phyloP scores from a whole-genome alignment of 2,888 invertebrate species.

The Lomographa bimaculata region DNA sequence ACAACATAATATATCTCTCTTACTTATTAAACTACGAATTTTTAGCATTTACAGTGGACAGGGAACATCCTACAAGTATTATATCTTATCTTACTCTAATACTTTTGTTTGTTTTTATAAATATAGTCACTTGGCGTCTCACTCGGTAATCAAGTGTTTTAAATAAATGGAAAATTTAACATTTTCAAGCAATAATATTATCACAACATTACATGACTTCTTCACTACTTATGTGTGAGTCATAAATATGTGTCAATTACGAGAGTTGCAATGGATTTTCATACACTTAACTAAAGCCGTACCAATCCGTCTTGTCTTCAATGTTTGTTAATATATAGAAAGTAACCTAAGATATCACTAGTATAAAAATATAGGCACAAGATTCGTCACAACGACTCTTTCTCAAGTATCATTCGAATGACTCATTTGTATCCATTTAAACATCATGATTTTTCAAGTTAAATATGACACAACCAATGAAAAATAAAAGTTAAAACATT shows the following conservation, averaged over 20 bases:
- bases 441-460: too few species aligned
- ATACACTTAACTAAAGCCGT: too few species aligned
- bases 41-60: slow-evolving; percentile 42
- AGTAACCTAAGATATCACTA: too few species aligned
- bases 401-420: too few species aligned
- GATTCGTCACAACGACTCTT: too few species aligned
- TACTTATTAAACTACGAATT: slow-evolving; percentile 38
- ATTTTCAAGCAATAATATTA: slow-evolving; percentile 22
- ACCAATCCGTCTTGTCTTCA: too few species aligned
- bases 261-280: too few species aligned
- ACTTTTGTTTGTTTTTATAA: slow-evolving; percentile 31
- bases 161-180: slow-evolving; percentile 16
- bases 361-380: too few species aligned
- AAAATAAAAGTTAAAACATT: too few species aligned
- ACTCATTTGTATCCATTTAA: too few species aligned
- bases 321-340: too few species aligned
- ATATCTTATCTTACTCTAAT: slow-evolving; percentile 41
- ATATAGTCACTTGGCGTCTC: slow-evolving; percentile 35
- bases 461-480: too few species aligned
- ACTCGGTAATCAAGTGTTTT: slow-evolving; percentile 13
- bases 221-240: slow-evolving; percentile 22
- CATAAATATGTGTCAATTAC: slow-evolving; percentile 39
- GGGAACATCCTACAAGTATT: slow-evolving; percentile 35
- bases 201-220: slow-evolving; percentile 25
- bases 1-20: slow-evolving; percentile 38